Evolutionary conservation across 1,140 invertebrate genomes (phyloP).

Genomic region (Dinoponera quadriceps): DNA sequence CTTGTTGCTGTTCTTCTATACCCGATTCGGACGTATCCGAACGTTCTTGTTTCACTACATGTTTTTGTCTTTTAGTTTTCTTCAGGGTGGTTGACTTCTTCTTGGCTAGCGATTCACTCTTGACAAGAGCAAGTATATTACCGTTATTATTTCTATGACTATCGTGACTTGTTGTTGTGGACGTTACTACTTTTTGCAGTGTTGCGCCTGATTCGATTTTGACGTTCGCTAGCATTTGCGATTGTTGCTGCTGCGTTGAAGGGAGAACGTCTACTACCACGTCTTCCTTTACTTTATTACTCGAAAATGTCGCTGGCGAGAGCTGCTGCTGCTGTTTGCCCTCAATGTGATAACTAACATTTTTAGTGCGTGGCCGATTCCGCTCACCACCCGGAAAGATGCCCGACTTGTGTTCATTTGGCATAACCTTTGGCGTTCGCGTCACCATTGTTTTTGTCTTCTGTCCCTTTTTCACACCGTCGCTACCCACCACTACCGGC

Average conservation of each 20-base stretch:
- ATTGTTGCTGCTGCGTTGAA: slow-evolving; percentile 19
- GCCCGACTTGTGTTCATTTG: slow-evolving; percentile 83
- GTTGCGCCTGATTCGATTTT: slow-evolving; percentile 80
- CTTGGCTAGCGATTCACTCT: slow-evolving; percentile 58
- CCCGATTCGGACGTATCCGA: slow-evolving; percentile 51
- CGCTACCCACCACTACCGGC: slow-evolving; percentile 85
- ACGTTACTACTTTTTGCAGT: slow-evolving; percentile 59
- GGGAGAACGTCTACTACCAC: too few species aligned
- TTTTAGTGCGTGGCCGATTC: slow-evolving; percentile 88
- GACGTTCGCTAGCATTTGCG: slow-evolving; percentile 67
- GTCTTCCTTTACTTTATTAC: slow-evolving; percentile 75
- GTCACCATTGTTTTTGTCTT: slow-evolving; percentile 87
- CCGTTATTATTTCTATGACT: slow-evolving; percentile 82
- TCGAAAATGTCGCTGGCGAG: slow-evolving; percentile 83
- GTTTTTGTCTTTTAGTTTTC: slow-evolving; percentile 67
- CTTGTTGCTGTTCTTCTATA: slow-evolving; percentile 54
- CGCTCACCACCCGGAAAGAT: slow-evolving; percentile 84
- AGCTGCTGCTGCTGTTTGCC: slow-evolving; percentile 83
- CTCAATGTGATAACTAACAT: slow-evolving; percentile 88
- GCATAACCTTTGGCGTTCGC: slow-evolving; percentile 85
- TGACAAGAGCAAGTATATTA: slow-evolving; percentile 75
- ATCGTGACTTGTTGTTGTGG: slow-evolving; percentile 49
- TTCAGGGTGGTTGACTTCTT: slow-evolving; percentile 56
- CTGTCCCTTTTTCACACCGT: slow-evolving; percentile 86
- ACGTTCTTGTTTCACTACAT: slow-evolving; percentile 77